A percentile compares a stretch with the other conserved stretches of the same genome.
These are phyloP conservation scores for Marasmarcha lunaedactyla DNA, from an alignment of 2,888 invertebrate species.

Conservation along the genomic window DNA sequence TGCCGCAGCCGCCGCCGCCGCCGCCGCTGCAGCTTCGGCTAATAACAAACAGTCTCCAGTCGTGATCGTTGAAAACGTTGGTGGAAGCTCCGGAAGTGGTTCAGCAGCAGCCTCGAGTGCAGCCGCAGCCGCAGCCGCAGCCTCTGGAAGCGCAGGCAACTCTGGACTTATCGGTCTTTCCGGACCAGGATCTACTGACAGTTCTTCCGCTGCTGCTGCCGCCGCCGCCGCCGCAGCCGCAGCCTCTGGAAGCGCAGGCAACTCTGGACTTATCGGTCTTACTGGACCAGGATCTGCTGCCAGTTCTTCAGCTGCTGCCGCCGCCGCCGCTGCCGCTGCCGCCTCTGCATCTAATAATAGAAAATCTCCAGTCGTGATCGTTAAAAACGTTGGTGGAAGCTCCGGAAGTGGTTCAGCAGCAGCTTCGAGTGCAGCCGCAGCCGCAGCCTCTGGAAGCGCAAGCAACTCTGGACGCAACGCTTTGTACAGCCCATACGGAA, in stretches of 20 bases:
- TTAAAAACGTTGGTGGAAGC: neutral
- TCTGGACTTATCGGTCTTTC: neutral
- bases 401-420: neutral
- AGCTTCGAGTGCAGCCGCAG: neutral
- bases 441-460: too few species aligned
- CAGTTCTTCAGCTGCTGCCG: neutral
- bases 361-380: neutral
- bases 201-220: neutral
- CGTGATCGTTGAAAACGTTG: too few species aligned
- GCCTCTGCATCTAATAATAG: neutral
- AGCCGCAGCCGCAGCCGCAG: too few species aligned
- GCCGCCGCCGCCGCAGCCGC: neutral
- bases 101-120: too few species aligned
- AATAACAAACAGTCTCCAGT: neutral
- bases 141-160: neutral
- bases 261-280: too few species aligned
- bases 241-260: too few species aligned
- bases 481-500: too few species aligned
- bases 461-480: too few species aligned
- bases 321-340: neutral
- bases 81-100: too few species aligned
- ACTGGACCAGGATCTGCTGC: neutral
- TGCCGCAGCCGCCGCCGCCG: neutral
- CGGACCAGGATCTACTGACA: neutral
- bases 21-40: neutral